phyloP scores from a whole-genome alignment of 2,797 vertebrate species.

The Tragelaphus oryx region DNA sequence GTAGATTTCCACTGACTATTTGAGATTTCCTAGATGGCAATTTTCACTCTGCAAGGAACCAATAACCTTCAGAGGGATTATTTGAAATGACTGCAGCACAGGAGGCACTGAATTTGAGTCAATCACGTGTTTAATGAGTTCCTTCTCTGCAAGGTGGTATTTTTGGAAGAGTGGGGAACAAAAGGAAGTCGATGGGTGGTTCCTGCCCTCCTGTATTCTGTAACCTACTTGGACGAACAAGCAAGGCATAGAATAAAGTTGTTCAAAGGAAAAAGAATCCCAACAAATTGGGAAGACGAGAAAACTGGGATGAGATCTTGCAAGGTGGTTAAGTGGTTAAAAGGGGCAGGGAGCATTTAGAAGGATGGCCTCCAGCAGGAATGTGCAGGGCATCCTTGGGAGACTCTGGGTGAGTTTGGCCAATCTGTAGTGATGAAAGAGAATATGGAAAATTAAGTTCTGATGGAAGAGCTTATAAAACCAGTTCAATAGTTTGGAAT shows the following conservation, averaged over 20 bases:
- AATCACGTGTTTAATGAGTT: slow-evolving; percentile 48
- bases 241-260: slow-evolving; percentile 7
- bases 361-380: background rate
- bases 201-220: slow-evolving; percentile 22
- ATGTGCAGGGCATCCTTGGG: background rate
- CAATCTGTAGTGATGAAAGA: background rate
- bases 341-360: background rate
- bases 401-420: background rate
- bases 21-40: slow-evolving; percentile 58
- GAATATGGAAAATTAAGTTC: background rate
- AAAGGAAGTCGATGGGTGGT: slow-evolving; percentile 32
- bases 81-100: background rate
- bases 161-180: slow-evolving; percentile 31
- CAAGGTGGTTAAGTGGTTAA: background rate
- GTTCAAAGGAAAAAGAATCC: slow-evolving; percentile 8
- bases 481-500: background rate
- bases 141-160: slow-evolving; percentile 36
- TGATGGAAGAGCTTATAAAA: slow-evolving; percentile 5
- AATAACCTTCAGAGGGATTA: slow-evolving; percentile 42
- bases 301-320: background rate
- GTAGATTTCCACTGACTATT: slow-evolving; percentile 47
- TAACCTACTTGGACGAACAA: slow-evolving; percentile 29
- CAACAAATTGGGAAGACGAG: background rate
- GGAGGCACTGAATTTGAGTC: slow-evolving; percentile 42
- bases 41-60: slow-evolving; percentile 61